Percentiles rank a stretch among this genome's conserved stretches.
phyloP scores from a whole-genome alignment of 2,113 vertebrate species.

The Tetrax tetrax region DNA sequence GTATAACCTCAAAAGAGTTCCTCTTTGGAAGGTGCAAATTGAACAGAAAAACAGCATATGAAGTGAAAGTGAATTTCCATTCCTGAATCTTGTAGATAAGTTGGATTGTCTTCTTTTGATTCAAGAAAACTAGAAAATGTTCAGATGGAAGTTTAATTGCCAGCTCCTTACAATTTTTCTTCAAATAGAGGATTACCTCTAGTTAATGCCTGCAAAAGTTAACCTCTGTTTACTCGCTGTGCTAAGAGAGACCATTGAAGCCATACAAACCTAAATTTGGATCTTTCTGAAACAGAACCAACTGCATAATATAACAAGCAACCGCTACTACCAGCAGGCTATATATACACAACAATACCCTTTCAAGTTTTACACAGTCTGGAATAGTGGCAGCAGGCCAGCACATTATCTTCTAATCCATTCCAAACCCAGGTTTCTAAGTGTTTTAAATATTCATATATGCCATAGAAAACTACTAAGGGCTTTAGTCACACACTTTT shows the following conservation, averaged over 20 bases:
- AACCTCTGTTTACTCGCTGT: slow-evolving; percentile 14
- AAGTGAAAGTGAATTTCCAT: not conserved
- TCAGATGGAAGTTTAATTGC: not conserved
- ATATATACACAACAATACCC: slow-evolving; percentile 38
- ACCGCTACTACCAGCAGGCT: slow-evolving; percentile 37
- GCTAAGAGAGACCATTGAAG: not conserved
- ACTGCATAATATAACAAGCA: slow-evolving; percentile 42
- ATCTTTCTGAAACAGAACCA: slow-evolving; percentile 61
- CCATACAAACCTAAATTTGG: slow-evolving; percentile 52
- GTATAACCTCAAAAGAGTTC: not conserved
- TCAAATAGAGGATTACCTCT: not conserved
- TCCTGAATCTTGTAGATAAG: not conserved
- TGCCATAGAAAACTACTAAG: slow-evolving; percentile 72
- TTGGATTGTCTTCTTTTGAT: not conserved
- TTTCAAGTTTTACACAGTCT: slow-evolving; percentile 51
- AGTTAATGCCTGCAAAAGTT: not conserved
- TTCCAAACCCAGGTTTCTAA: slow-evolving; percentile 67
- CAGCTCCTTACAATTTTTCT: not conserved
- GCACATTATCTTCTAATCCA: slow-evolving; percentile 72
- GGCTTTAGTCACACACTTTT: slow-evolving; percentile 76
- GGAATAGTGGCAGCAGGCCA: slow-evolving; percentile 72
- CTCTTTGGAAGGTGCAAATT: not conserved
- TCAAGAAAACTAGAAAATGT: not conserved
- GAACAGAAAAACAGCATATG: not conserved
- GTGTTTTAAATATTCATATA: slow-evolving; percentile 82